Conservation (phyloP, 2,888 invertebrate genomes). For the Tetragonula carbonaria region DNA sequence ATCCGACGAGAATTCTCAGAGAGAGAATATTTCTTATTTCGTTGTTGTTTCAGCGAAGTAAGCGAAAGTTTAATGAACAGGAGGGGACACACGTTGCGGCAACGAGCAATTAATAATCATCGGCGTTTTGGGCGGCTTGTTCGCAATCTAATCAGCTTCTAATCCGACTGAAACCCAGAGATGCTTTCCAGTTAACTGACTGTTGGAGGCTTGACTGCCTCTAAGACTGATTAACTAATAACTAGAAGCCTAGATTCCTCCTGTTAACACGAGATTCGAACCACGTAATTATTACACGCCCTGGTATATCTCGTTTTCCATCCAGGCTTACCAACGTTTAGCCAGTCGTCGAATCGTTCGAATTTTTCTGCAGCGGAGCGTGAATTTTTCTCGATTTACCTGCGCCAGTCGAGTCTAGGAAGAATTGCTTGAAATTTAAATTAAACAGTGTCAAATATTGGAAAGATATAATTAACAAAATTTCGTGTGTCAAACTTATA, state of each 20-base stretch:
- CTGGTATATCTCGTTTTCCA: not conserved
- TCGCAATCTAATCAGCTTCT: not conserved
- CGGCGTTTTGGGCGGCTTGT: not conserved
- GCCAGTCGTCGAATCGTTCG: no score
- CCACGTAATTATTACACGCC: not conserved
- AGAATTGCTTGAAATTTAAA: no score
- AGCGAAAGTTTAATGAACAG: not conserved
- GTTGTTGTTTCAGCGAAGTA: no score
- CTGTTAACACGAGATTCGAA: conserved; percentile 1
- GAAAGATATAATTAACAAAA: no score
- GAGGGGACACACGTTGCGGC: not conserved
- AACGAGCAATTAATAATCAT: not conserved
- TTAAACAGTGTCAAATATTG: no score
- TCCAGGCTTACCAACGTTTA: not conserved
- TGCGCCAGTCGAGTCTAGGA: no score
- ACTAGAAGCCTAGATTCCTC: not conserved
- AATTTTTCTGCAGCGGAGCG: no score
- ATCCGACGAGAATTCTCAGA: no score
- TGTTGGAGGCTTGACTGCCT: conserved; percentile 14
- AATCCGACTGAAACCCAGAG: conserved; percentile 4
- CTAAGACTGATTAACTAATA: conserved; percentile 23
- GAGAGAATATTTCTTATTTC: no score
- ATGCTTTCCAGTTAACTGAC: conserved; percentile 9
- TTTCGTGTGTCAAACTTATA: no score
- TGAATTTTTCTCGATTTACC: no score